phyloP scores from a whole-genome alignment of 2,113 vertebrate genomes.

The Nerophis lumbriciformis region DNA sequence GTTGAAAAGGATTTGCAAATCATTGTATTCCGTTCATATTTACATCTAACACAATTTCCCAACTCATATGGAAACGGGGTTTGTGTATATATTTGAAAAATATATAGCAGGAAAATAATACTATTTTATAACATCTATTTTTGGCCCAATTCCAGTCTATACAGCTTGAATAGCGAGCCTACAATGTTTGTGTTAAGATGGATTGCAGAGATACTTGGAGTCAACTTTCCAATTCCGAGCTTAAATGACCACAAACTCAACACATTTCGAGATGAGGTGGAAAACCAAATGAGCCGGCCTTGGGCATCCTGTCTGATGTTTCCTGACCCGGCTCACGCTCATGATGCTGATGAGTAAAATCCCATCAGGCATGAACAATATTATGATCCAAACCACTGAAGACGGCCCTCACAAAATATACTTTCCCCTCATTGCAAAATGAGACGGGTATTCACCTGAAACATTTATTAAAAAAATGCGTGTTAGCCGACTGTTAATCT shows the following conservation, averaged over 20 bases:
- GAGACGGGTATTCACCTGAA: neutral
- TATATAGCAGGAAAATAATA: too few species aligned
- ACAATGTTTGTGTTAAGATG: too few species aligned
- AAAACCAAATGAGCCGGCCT: neutral
- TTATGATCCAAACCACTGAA: slow-evolving; percentile 1
- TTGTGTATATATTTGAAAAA: too few species aligned
- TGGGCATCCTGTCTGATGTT: neutral
- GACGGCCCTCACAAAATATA: neutral
- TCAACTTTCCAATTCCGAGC: neutral
- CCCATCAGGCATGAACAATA: neutral
- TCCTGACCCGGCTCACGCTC: neutral
- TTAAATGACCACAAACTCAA: neutral
- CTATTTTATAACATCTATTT: too few species aligned
- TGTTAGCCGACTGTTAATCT: neutral
- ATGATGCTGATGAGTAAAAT: neutral
- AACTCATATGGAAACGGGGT: too few species aligned
- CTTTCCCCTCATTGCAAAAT: neutral
- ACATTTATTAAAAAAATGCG: neutral
- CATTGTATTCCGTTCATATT: too few species aligned
- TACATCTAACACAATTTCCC: too few species aligned
- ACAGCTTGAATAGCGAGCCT: too few species aligned
- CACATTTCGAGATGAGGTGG: neutral
- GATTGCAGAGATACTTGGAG: neutral
- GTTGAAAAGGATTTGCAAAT: too few species aligned
- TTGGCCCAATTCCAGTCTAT: too few species aligned